Base-by-base conservation (phyloP, 2,113 vertebrate species). In the Plestiodon gilberti region DNA sequence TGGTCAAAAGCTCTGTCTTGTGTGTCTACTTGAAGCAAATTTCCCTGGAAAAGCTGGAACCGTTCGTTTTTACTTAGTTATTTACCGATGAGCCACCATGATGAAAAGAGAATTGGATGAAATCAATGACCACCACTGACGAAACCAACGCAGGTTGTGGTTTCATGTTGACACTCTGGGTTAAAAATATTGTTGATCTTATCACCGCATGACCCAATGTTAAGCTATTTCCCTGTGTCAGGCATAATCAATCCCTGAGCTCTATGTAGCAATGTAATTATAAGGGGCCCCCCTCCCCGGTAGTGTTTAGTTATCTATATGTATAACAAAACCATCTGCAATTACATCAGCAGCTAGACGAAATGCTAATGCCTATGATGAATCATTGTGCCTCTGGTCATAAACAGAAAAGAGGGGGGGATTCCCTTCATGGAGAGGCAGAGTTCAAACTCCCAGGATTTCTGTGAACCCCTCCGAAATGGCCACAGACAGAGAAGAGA, bases 181-280 rank as follows among this genome's bases (percentile, higher is more conserved):
- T 94, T 94, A 90, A 93, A 93, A 94, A 87, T 89, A 89, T 91
- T 90, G 79, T 85, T 33, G 83, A 81, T 89, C 82, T 71, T 80
- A 87, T 83, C 84, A 82, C 83, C 70, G 0, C 0, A 93, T 57
- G 86, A 89, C 61, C 83, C 88, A 90, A 69, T 90, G 90, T 70
- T 90, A 75, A 87, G 90, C 64, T 83, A 83, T 87, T n/a, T 91
- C 94, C 82, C 65, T 89, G 70, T 59, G 88, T 93, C 92, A 85
- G 71, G 85, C 82, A 30, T 69, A 86, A 95, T 93, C 93, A 94
- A 92, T 89, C 78, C 87, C 79, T 93, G 90, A 92, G 86, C 64
- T 90, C 83, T 25, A 65, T 84, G 85, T 87, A 91, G 73, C 78
- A 90, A n/a, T 79, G 90, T 90, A 57, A 57, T 62, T 18, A 43